Percentiles rank a stretch among this genome's conserved stretches.
Conservation (phyloP, 2,113 vertebrate genomes). For the Eudorcas thomsonii region DNA sequence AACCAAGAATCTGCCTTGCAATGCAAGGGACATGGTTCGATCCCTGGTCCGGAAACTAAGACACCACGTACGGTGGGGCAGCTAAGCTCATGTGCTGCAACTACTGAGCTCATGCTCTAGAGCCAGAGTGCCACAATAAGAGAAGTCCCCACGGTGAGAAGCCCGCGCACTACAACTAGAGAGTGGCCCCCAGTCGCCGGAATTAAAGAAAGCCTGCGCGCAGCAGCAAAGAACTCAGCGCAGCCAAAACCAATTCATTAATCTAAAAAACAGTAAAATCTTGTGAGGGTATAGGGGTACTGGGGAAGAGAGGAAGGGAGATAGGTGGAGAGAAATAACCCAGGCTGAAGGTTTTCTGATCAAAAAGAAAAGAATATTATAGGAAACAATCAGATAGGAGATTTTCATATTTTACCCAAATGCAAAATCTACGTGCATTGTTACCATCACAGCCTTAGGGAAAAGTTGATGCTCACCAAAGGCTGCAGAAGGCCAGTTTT, state of each 20-base stretch:
- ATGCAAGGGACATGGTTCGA: neutral
- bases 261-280: neutral
- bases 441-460: neutral
- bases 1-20: neutral
- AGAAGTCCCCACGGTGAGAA: neutral
- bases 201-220: neutral
- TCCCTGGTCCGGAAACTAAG: neutral
- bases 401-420: neutral
- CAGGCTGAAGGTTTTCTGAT: neutral
- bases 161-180: accelerated
- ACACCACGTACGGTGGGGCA: neutral
- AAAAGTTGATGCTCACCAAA: neutral
- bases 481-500: neutral
- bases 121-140: neutral
- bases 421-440: neutral
- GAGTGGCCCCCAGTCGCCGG: neutral
- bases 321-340: neutral
- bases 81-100: neutral
- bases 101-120: neutral
- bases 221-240: neutral
- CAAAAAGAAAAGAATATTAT: neutral
- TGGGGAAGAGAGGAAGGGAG: neutral
- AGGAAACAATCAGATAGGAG: neutral
- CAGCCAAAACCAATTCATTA: neutral
- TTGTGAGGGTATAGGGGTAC: neutral